Evolutionary conservation across 2,888 invertebrate genomes (phyloP).

Genomic region (Hofmannophila pseudospretella): DNA sequence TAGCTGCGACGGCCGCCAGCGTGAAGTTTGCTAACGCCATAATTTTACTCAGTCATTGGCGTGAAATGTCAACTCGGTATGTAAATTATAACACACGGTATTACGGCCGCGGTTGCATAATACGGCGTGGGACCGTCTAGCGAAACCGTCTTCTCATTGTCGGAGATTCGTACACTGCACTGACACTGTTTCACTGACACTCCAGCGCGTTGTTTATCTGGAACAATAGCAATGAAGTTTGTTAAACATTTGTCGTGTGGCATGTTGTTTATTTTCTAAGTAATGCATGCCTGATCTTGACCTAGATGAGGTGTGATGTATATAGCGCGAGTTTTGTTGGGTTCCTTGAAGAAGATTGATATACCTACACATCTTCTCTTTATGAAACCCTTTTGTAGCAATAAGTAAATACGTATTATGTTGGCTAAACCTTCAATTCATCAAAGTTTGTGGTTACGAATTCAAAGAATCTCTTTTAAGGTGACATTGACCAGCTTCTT

Average conservation of each 20-base stretch:
- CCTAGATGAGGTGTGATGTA: too few relatives aligned
- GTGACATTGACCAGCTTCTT: too few relatives aligned
- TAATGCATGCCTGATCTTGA: not conserved
- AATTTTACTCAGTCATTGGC: constrained; percentile 54
- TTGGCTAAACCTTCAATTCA: too few relatives aligned
- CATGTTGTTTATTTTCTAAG: not conserved
- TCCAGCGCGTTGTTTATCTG: constrained; percentile 41
- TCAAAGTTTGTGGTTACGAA: too few relatives aligned
- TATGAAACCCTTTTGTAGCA: too few relatives aligned
- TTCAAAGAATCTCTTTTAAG: too few relatives aligned
- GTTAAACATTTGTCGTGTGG: not conserved
- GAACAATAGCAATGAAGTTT: constrained; percentile 37
- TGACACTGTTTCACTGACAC: constrained; percentile 42
- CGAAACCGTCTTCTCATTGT: constrained; percentile 50
- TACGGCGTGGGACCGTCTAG: constrained; percentile 43
- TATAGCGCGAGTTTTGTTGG: not conserved
- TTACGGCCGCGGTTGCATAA: constrained; percentile 55
- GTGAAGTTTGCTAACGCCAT: constrained; percentile 72
- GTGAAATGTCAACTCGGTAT: constrained; percentile 53
- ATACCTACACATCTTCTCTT: too few relatives aligned
- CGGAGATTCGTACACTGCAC: constrained; percentile 40
- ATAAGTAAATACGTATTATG: too few relatives aligned
- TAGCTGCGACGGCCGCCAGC: constrained; percentile 48
- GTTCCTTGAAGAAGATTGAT: not conserved
- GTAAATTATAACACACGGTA: constrained; percentile 44